Conservation (phyloP, 92 coral and sea anemone genomes). For the Blastomussa wellsi region DNA sequence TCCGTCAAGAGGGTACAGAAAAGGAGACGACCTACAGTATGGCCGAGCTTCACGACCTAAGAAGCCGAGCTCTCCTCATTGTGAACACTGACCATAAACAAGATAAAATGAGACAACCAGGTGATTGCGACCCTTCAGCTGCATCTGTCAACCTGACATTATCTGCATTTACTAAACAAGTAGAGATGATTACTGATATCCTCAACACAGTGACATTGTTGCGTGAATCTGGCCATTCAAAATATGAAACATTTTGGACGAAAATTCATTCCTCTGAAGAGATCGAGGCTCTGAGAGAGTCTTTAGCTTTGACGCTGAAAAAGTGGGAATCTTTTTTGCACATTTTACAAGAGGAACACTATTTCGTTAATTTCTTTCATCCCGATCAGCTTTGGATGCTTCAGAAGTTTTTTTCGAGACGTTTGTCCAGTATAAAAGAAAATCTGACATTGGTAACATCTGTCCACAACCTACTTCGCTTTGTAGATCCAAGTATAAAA, state of each 20-base stretch:
- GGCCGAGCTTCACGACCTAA: conserved; percentile 82
- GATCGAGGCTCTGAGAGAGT: conserved; percentile 37
- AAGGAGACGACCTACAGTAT: conserved; percentile 63
- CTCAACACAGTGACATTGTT: conserved; percentile 42
- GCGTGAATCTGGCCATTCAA: conserved; percentile 75
- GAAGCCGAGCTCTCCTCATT: conserved; percentile 96
- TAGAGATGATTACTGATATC: conserved; percentile 81
- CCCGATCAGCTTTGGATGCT: conserved; percentile 85
- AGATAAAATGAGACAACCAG: conserved; percentile 4
- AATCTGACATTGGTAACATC: neutral
- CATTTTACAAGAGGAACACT: conserved; percentile 52
- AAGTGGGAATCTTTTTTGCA: conserved; percentile 64
- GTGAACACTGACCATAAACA: conserved; percentile 77
- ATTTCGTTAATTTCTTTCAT: conserved; percentile 84
- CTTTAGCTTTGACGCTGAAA: conserved; percentile 44
- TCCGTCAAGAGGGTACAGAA: conserved; percentile 54
- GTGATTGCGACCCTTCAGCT: conserved; percentile 4
- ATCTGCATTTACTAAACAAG: conserved; percentile 67
- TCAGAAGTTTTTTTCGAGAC: conserved; percentile 51
- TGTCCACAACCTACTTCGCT: conserved; percentile 58
- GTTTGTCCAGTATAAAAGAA: conserved; percentile 9
- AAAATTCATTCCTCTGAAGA: conserved; percentile 56
- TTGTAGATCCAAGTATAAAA: conserved; percentile 60
- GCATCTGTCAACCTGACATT: conserved; percentile 44
- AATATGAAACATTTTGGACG: conserved; percentile 53